Base-by-base conservation (phyloP, 2,797 vertebrate species). In the Lepilemur ruficaudatus region DNA sequence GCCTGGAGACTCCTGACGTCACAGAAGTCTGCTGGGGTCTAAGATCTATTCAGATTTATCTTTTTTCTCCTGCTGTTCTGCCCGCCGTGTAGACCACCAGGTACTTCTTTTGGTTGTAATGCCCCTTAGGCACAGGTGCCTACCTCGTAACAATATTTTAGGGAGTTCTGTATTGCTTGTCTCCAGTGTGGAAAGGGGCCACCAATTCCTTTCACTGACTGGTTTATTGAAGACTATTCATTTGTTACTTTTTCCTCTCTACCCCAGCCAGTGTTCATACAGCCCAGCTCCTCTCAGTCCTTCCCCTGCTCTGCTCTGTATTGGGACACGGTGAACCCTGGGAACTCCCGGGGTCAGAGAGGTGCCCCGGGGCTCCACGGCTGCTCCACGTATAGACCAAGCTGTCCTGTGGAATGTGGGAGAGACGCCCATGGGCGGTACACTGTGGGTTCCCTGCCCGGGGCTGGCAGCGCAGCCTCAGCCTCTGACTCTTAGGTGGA, bases 361-460 rank as follows among this genome's bases (percentile, higher is more conserved):
- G 48, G 35, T 41, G 38, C 38, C 46, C 32, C 2, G 22, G 0
- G 22, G 57, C 12, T 23, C 30, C 61, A 22, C 46, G 85, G 52
- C 70, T 48, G 70, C 32, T 46, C 55, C 32, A n/a, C 28, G 6
- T 30, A 20, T 14, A 20, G 3, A 81, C 41, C 75, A 43, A 32
- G 61, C 18, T 20, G 20, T 70, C 46, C 22, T 18, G 7, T 25
- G 25, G 38, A 32, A 28, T 10, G 38, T 50, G 35, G 57, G 73
- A 73, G 73, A 83, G 50, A 30, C 0, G 2, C n/a, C 22, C 12
- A 2, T 23, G 72, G 48, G n/a, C 52, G n/a, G n/a, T 0, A 0
- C 35, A 41, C n/a, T 14, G 1, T 35, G 35, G 57, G 46, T 8
- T 86, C 2, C 78, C 50, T 48, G 7, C 38, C 11, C 9, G 48